A percentile compares a stretch with the other conserved stretches of the same genome.
These are phyloP conservation scores for Galeopterus variegatus DNA, from an alignment of 2,113 vertebrate species.

Conservation along the genomic window DNA sequence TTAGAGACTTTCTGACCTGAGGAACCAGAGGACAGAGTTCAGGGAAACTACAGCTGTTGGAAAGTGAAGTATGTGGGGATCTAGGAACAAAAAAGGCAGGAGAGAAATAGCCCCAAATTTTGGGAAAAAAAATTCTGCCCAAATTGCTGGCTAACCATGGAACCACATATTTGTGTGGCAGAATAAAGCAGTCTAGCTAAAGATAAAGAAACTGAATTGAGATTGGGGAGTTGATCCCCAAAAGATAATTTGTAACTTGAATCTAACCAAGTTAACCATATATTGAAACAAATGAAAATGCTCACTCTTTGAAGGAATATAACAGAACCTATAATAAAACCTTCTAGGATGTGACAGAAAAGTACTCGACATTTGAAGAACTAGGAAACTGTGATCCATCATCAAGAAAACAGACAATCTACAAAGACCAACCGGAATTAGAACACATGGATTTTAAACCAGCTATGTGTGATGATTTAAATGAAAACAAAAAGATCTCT, in stretches of 20 bases:
- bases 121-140: background rate
- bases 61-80: background rate
- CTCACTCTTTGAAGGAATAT: background rate
- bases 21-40: background rate
- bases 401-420: background rate
- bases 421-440: background rate
- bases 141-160: background rate
- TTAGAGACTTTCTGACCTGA: background rate
- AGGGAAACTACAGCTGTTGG: background rate
- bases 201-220: background rate
- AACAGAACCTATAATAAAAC: background rate
- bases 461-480: background rate
- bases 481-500: background rate
- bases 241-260: background rate
- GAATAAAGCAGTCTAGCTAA: background rate
- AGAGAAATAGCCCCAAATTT: background rate
- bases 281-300: background rate
- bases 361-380: background rate
- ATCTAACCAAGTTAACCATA: background rate
- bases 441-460: background rate
- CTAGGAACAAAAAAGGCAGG: background rate
- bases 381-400: background rate
- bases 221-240: background rate
- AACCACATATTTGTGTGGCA: background rate
- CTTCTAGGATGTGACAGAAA: background rate